phyloP scores from a whole-genome alignment of 1,140 invertebrate genomes.

The Octopus sinensis region DNA sequence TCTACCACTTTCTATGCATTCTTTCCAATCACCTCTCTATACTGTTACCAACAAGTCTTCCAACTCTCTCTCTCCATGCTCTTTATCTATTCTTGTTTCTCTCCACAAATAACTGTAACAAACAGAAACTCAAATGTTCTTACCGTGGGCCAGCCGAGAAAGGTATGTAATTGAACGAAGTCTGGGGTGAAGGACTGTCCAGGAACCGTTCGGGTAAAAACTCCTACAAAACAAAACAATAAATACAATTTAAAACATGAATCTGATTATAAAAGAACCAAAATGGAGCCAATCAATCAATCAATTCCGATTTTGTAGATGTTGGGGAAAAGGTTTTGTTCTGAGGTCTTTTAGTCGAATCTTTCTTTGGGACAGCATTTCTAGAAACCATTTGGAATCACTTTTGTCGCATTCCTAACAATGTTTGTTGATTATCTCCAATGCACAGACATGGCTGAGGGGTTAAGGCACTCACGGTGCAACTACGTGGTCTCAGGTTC shows the following conservation, averaged over 20 bases:
- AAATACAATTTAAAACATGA: neutral
- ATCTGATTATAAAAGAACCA: too few relatives aligned
- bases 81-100: neutral
- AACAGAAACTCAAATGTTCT: neutral
- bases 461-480: too few relatives aligned
- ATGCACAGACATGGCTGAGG: too few relatives aligned
- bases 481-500: too few relatives aligned
- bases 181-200: neutral
- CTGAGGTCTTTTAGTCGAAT: too few relatives aligned
- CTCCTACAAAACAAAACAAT: neutral
- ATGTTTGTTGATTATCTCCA: too few relatives aligned
- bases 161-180: conserved; percentile 11
- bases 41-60: neutral
- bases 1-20: neutral
- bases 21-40: neutral
- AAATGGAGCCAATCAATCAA: too few relatives aligned
- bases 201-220: conserved; percentile 13
- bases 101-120: neutral
- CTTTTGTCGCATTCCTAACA: too few relatives aligned
- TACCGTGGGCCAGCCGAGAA: conserved; percentile 19
- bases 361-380: too few relatives aligned
- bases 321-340: too few relatives aligned
- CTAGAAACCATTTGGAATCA: too few relatives aligned
- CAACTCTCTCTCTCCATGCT: neutral
- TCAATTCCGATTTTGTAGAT: too few relatives aligned